Evolutionary conservation across 1,140 invertebrate species (phyloP), one percentile per base, ranked within the genome.

Genomic region (Frieseomelitta varia): DNA sequence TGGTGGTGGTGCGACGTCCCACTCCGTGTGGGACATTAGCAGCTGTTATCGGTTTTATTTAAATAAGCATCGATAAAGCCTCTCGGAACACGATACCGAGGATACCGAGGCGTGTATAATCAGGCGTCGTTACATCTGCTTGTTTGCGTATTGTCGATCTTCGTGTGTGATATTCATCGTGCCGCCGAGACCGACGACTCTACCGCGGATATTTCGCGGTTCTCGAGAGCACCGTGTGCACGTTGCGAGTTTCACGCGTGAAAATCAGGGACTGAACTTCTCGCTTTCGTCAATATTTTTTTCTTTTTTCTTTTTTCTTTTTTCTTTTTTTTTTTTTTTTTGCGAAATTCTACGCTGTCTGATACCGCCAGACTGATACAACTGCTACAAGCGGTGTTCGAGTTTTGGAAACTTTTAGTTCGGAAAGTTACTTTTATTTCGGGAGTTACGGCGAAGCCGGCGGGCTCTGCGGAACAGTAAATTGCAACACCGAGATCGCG

Each of bases 11-110:
- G 53, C 68, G 47, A 55, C 4, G 21, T 24, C 8, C 8, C 19
- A 11, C 8, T 67, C 65, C 19, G 17, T 8, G 15, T 8, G 30
- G 1, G 27, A 65, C n/a, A n/a, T 17, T 27, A 10, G 27, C 63
- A 8, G 34, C 39, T 51, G 53, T 51, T 27, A 81, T 81, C 55
- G n/a, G 24, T 63, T 81, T 74, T 74, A 63, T 81, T 81, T 63
- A 53, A 81, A 74, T 27, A 74, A 63, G n/a, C 56, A 58, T 19
- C 47, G 79, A 63, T 68, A 63, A 53, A 65, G n/a, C 2, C 67
- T 24, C 21, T 4, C 11, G 53, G 47, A 79, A 30, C 67, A 14
- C 53, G 78, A 71, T 58, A 71, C 24, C 21, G 30, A 39, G 21
- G 14, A 19, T 78, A 78, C 53, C n/a, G 77, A 34, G 15, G n/a